Conservation (phyloP, 1,140 invertebrate species). For the Pseudomyrmex cubaensis region DNA sequence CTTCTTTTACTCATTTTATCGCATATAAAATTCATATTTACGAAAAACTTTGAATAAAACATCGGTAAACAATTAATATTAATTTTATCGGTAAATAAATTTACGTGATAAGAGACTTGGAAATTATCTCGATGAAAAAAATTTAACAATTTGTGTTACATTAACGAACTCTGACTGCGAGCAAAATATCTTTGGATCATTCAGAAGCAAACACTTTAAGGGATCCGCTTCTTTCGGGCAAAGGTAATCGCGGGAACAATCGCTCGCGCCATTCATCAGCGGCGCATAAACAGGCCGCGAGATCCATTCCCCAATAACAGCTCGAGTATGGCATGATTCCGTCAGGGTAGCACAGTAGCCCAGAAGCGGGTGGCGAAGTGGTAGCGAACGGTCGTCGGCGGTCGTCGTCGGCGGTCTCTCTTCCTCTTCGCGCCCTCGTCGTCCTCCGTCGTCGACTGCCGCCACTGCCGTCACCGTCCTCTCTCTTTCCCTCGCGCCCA, state of each 20-base stretch:
- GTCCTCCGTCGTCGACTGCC: not conserved
- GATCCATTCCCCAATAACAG: conserved; percentile 46
- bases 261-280: conserved; percentile 28
- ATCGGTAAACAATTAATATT: not conserved
- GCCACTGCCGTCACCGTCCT: conserved; percentile 12
- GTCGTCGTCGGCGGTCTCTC: conserved; percentile 64
- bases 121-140: not conserved
- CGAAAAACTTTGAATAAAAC: not conserved
- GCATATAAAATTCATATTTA: not conserved
- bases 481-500: conserved; percentile 68
- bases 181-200: not conserved
- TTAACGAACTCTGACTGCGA: not conserved
- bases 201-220: not conserved
- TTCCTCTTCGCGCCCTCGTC: conserved; percentile 29
- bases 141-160: not conserved
- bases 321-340: conserved; percentile 53
- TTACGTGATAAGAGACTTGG: not conserved
- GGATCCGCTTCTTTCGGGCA: not conserved
- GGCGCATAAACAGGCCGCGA: conserved; percentile 23
- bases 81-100: not conserved
- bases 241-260: conserved; percentile 33
- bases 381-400: conserved; percentile 52
- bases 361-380: conserved; percentile 65
- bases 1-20: not conserved
- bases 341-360: conserved; percentile 73